Base-by-base conservation (phyloP, 2,797 vertebrate genomes). In the Pelochelys cantorii region DNA sequence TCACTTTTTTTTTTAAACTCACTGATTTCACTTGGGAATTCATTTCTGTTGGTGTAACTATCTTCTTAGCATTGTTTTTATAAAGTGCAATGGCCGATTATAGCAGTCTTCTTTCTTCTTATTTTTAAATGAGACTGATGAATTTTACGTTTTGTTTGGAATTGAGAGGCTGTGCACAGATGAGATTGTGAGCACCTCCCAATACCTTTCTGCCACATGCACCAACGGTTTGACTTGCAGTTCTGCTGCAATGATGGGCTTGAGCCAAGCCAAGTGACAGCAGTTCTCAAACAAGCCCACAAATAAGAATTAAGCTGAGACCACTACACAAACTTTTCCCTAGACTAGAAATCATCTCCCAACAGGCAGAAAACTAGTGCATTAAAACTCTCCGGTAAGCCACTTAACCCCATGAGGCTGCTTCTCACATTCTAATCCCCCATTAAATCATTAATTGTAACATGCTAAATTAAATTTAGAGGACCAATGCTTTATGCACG, bases 231-330 rank as follows among this genome's bases (percentile, higher is more conserved):
- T 60, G 59, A 56, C 83, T 79, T 86, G 31, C 23, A 86, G 23
- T 48, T 53, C 20, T 25, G 22, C 6, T 42, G 42, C 31, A 0
- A 0, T 5, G 57, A n/a, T 8, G 83, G 22, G 17, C 23, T 60
- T 65, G 56, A 90, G 90, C 71, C 52, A n/a, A 68, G 57, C 34
- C 85, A 37, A 85, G 95, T 77, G 2, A 65, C 11, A 81, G 13
- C 11, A 12, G 4, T 48, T 1, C 7, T 27, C 42, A 15, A 87
- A 65, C 9, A 78, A 27, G 48, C 74, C 34, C 25, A 74, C 14
- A 65, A n/a, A 57, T 74, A 68, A 93, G 80, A 71, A 56, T 8
- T 9, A 77, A 6, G 18, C 2, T 86, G 4, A 65, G 53, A 81
- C 79, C 59, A 90, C 22, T n/a, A 5, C 79, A 85, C 11, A 18